A percentile compares a stretch with the other conserved stretches of the same genome.
phyloP scores from a whole-genome alignment of 1,140 invertebrate genomes.

The Gryon sp. region DNA sequence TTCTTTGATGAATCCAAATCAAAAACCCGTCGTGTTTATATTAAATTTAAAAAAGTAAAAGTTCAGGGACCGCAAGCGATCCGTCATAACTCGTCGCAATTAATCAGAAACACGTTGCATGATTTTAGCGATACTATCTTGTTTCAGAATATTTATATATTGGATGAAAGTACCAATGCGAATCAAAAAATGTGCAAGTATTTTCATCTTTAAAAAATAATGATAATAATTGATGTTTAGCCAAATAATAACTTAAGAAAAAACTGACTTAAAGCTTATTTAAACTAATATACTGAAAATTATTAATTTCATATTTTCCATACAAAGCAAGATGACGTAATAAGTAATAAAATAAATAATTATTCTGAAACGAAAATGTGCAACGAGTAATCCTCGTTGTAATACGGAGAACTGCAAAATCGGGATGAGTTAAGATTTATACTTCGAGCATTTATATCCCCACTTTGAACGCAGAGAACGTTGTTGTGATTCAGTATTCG shows the following conservation, averaged over 20 bases:
- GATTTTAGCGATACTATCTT: conserved; percentile 24
- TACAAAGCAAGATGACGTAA: too few species aligned
- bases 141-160: conserved; percentile 50
- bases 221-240: too few species aligned
- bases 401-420: not conserved
- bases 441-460: not conserved
- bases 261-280: too few species aligned
- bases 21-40: not conserved
- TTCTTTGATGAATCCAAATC: conserved; percentile 5
- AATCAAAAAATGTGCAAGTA: not conserved
- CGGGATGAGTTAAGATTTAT: not conserved
- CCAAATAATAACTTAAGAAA: too few species aligned
- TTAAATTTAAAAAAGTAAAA: conserved; percentile 51
- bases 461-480: conserved; percentile 18
- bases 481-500: conserved; percentile 22
- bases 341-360: too few species aligned
- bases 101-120: conserved; percentile 22
- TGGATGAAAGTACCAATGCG: conserved; percentile 24
- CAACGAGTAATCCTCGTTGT: not conserved
- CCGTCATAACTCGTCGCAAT: conserved; percentile 12
- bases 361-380: too few species aligned
- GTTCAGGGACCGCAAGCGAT: conserved; percentile 34
- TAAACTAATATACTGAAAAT: too few species aligned
- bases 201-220: not conserved
- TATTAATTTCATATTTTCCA: too few species aligned